Base-by-base conservation (phyloP, 2,797 vertebrate species). In the Peromyscus nudipes region DNA sequence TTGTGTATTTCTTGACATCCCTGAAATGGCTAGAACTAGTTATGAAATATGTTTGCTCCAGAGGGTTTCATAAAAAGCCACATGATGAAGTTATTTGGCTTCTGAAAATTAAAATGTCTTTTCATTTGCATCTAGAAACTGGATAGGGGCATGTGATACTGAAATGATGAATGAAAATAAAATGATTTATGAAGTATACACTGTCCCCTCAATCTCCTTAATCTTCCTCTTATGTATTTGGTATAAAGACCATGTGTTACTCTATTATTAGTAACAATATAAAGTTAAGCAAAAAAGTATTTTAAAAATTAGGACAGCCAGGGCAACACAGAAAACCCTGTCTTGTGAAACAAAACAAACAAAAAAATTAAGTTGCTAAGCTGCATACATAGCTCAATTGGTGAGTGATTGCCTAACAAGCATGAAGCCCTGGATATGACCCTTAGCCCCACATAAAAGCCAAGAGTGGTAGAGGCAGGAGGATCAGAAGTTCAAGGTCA, bases 91-190 rank as follows among this genome's bases (percentile, higher is more conserved):
- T 21, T 75, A 83, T 46, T 31, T 86, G 62, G 21, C n/a, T 81
- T 67, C 73, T 71, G 67, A 55, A 89, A 96, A 92, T 31, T 46
- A 83, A 88, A 93, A 69, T 23, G 73, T 62, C 77, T 64, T 82
- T 87, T 19, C 62, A 13, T 91, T 83, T 55, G 57, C 46, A 79
- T 89, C 43, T 21, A 57, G 86, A 93, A 89, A 79, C 83, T 49
- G 49, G 6, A 60, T 62, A 77, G 34, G 25, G 85, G 49, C 11
- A 34, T 4, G 43, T 7, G 27, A 34, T 60, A 57, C 21, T 83
- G 29, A 52, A 92, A 91, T 52, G 16, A 93, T 57, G 31, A 80
- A 69, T 91, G 55, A 91, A 86, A 90, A 49, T 64, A 84, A 93
- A 77, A 85, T 5, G 23, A 79, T 7, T 57, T 21, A 27, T 76